Evolutionary conservation across 2,888 invertebrate genomes (phyloP).

Genomic region (Timema podura): DNA sequence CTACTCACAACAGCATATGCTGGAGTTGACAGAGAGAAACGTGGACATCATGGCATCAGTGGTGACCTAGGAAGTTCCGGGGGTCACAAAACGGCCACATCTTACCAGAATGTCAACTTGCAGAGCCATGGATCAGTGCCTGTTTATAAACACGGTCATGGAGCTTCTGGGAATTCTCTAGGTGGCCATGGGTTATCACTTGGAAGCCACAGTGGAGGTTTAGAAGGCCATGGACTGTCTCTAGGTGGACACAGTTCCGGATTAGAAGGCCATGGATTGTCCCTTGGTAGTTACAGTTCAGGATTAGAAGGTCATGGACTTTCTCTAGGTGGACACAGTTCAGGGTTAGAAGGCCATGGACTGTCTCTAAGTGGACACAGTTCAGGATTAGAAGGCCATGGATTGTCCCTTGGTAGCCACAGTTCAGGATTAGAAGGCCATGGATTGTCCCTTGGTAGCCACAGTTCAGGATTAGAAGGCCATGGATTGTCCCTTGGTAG

Average conservation of each 20-base stretch:
- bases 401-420: neutral
- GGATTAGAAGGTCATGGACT: neutral
- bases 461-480: conserved; percentile 8
- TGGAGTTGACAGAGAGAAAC: neutral
- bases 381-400: conserved; percentile 12
- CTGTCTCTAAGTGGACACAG: too few relatives aligned
- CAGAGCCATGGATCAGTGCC: conserved; percentile 38
- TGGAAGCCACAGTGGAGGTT: conserved; percentile 8
- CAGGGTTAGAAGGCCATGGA: neutral
- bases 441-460: conserved; percentile 14
- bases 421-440: conserved; percentile 14
- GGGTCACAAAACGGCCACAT: conserved; percentile 38
- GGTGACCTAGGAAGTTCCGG: neutral
- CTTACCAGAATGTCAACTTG: conserved; percentile 41
- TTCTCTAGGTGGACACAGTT: neutral
- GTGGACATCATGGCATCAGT: neutral
- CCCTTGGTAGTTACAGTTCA: neutral
- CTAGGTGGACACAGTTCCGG: conserved; percentile 9
- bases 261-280: conserved; percentile 19
- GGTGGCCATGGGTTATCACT: conserved; percentile 17
- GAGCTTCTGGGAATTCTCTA: conserved; percentile 15
- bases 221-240: conserved; percentile 18
- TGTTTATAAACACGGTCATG: conserved; percentile 35
- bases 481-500: neutral
- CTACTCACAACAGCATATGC: neutral